Evolutionary conservation across 2,113 vertebrate species (phyloP), one percentile per base, ranked within the genome.

Genomic region (Myotis davidii): DNA sequence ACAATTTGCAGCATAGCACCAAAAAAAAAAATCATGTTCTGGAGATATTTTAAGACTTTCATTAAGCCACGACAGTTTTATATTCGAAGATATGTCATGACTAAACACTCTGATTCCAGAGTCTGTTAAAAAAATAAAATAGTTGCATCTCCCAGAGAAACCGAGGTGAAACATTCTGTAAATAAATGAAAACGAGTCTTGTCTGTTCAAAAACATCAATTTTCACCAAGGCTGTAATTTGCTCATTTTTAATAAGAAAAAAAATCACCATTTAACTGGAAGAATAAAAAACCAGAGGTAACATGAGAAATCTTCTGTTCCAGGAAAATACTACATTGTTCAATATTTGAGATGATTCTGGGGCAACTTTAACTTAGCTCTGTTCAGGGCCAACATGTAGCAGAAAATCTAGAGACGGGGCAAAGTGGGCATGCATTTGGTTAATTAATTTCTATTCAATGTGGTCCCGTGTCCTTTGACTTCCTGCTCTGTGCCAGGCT

Each of bases 51-150:
- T 97, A 94, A 98, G 93, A 93, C 93, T 97, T 98, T 97, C 97
- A 98, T 98, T 98, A 98, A 97, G 97, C 84, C 96, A 34, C 97
- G 98, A 97, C 97, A 98, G 94, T 93, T 97, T 97, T 97, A 97
- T 96, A 97, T 98, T 98, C 95, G 97, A 94, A 98, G 97, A 93
- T 97, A 95, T 97, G 96, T 94, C 96, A 96, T 76, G 91, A 96
- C 94, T 97, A 83, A 86, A 0, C 93, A 97, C 93, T 18, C 52
- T 45, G 94, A 93, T 92, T 97, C 85, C 95, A 65, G 95, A 97
- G 77, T 76, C 92, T 89, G 79, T 64, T 98, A 97, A 94, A 88
- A 98, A 97, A 76, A 48, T 85, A 96, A 89, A 95, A 95, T 77
- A 73, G 94, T 94, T 83, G 70, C 34, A 82, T 21, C 83, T 92